Percentiles rank a stretch among this genome's conserved stretches.
Evolutionary conservation across 2,113 vertebrate species (phyloP).

Genomic region (Pterocles gutturalis): DNA sequence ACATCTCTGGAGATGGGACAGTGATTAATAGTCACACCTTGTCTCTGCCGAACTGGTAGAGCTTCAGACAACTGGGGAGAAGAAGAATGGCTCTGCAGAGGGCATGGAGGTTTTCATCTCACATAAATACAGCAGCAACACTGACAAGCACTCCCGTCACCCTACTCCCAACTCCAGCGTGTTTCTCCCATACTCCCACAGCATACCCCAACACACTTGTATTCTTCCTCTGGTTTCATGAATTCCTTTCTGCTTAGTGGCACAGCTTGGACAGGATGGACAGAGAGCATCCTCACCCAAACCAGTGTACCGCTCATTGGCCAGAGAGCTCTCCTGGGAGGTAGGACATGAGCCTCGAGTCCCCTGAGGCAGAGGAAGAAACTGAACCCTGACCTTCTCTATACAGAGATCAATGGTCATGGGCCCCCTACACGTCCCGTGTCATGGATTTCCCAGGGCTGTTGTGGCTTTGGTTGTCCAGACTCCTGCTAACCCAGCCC

Average conservation of each 20-base stretch:
- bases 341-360: not conserved
- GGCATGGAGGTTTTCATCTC: not conserved
- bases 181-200: not conserved
- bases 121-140: not conserved
- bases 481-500: not conserved
- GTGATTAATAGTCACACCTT: conserved; percentile 35
- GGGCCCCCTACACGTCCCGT: not conserved
- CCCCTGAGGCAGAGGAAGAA: conserved; percentile 24
- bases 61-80: not conserved
- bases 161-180: not conserved
- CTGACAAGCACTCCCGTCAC: not conserved
- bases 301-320: not conserved
- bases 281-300: conserved; percentile 30
- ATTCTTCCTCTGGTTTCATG: not conserved
- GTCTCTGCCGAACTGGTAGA: not conserved
- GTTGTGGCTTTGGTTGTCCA: not conserved
- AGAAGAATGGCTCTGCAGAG: not conserved
- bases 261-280: conserved; percentile 25
- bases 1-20: conserved; percentile 1
- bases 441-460: conserved; percentile 64
- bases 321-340: not conserved
- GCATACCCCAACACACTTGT: not conserved
- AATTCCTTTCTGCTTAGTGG: conserved; percentile 62
- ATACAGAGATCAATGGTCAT: not conserved
- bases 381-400: conserved; percentile 37